A percentile compares a stretch with the other conserved stretches of the same genome.
phyloP scores from a whole-genome alignment of 1,140 invertebrate species.

The Thrips palmi region DNA sequence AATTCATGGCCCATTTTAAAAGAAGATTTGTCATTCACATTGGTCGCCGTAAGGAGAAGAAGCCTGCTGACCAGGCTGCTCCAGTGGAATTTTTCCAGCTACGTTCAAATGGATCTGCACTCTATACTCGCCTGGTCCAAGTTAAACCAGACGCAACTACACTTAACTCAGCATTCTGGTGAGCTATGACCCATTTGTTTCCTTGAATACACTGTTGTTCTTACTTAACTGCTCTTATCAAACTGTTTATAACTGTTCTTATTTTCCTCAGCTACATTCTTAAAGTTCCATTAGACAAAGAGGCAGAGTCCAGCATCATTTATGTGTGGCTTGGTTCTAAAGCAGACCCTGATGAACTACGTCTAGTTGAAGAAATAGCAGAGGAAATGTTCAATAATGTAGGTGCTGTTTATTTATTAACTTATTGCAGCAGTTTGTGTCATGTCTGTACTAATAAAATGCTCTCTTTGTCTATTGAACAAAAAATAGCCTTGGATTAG shows the following conservation, averaged over 20 bases:
- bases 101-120: slow-evolving; percentile 82
- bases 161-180: slow-evolving; percentile 76
- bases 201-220: neutral
- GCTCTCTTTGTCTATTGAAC: slow-evolving; percentile 1
- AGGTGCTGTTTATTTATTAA: slow-evolving; percentile 15
- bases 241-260: slow-evolving; percentile 11
- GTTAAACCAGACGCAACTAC: slow-evolving; percentile 57
- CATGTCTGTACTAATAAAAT: neutral
- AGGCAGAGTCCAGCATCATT: slow-evolving; percentile 75
- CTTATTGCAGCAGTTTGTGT: neutral
- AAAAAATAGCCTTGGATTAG: slow-evolving; percentile 52
- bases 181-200: slow-evolving; percentile 16
- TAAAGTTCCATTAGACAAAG: slow-evolving; percentile 87
- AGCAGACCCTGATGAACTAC: slow-evolving; percentile 70
- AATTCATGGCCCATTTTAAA: slow-evolving; percentile 97
- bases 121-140: slow-evolving; percentile 89
- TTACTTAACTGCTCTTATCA: neutral
- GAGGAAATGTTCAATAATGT: slow-evolving; percentile 82
- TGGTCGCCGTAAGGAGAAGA: slow-evolving; percentile 58
- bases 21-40: slow-evolving; percentile 84
- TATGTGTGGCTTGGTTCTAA: slow-evolving; percentile 96
- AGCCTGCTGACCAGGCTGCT: slow-evolving; percentile 27
- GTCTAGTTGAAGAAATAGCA: slow-evolving; percentile 81
- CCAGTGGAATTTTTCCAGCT: slow-evolving; percentile 87
- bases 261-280: slow-evolving; percentile 65